Conservation (phyloP, 2,888 invertebrate genomes). For the Strigamia crassipes region DNA sequence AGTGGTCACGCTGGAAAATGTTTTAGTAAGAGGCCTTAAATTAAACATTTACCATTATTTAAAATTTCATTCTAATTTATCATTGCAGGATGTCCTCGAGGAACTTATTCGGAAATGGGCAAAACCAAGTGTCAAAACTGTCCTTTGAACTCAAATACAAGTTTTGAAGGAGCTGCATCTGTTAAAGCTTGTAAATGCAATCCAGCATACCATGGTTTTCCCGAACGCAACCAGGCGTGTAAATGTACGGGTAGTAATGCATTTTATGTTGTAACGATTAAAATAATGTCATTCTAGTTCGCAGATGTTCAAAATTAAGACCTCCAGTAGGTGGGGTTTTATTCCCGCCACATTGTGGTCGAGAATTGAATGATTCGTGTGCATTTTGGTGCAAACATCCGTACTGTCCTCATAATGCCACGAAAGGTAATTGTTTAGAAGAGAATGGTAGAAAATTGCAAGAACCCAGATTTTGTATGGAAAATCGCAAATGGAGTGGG, state of each 20-base stretch:
- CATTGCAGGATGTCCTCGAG: conserved; percentile 23
- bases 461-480: background rate
- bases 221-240: background rate
- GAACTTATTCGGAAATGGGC: conserved; percentile 13
- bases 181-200: conserved; percentile 29
- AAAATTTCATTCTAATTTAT: background rate
- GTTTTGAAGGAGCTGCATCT: background rate
- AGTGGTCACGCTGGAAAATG: conserved; percentile 3
- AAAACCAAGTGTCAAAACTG: background rate
- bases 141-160: conserved; percentile 35
- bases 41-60: too few relatives aligned
- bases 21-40: too few relatives aligned
- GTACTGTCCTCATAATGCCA: background rate
- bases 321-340: background rate
- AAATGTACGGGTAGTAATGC: background rate
- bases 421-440: background rate
- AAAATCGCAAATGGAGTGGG: conserved; percentile 1
- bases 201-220: background rate
- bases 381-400: conserved; percentile 13
- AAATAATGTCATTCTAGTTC: background rate
- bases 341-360: background rate
- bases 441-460: background rate
- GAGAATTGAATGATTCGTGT: background rate
- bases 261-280: background rate
- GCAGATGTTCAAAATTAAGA: background rate